These are phyloP conservation scores for Aporophyla lueneburgensis DNA, from an alignment of 2,888 invertebrate species.

Conservation along the genomic window DNA sequence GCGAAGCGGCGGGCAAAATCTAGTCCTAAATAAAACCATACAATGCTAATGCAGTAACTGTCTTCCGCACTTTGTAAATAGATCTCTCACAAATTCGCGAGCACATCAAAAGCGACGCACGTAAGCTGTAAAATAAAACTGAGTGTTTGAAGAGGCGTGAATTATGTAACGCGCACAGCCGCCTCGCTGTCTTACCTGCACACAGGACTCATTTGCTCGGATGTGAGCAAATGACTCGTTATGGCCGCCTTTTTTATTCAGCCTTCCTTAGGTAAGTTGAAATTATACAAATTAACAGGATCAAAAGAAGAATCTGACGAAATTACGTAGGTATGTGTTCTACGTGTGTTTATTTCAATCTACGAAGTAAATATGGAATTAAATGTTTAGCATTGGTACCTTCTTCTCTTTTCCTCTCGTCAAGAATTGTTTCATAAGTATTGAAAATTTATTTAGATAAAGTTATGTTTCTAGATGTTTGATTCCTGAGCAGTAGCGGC, in stretches of 20 bases:
- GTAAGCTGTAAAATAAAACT: constrained; percentile 76
- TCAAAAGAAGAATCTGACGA: constrained; percentile 24
- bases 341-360: constrained; percentile 1
- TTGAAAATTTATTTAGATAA: not conserved
- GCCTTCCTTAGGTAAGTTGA: constrained; percentile 64
- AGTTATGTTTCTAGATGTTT: not conserved
- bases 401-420: not conserved
- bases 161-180: constrained; percentile 73
- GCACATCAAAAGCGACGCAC: constrained; percentile 74
- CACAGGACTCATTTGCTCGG: constrained; percentile 69
- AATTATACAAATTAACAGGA: constrained; percentile 69
- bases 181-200: constrained; percentile 66
- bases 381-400: not conserved
- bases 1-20: too few relatives aligned
- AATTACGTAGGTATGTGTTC: not conserved
- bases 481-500: too few relatives aligned
- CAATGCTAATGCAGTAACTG: constrained; percentile 63
- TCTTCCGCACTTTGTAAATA: constrained; percentile 68
- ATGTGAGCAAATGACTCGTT: constrained; percentile 70
- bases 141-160: constrained; percentile 76
- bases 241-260: constrained; percentile 69
- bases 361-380: not conserved
- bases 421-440: not conserved
- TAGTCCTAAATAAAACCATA: constrained; percentile 55
- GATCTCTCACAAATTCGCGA: constrained; percentile 73